These are phyloP conservation scores for Phoebastria nigripes DNA, from an alignment of 2,797 vertebrate genomes.

Conservation along the genomic window DNA sequence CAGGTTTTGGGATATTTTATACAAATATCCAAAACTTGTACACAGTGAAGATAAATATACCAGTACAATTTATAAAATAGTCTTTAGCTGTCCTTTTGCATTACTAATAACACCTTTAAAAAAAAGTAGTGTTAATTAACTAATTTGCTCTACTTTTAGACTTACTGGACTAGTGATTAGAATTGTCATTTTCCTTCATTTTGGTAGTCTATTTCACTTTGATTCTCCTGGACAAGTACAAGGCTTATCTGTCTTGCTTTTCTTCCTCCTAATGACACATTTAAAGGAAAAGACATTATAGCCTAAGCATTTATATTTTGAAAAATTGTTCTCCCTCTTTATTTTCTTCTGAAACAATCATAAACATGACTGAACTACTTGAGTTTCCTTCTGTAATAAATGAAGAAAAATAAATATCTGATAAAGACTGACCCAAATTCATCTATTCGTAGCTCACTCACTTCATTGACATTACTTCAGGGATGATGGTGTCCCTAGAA, in stretches of 20 bases:
- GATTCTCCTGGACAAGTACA: background rate
- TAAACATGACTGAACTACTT: background rate
- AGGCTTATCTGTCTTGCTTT: background rate
- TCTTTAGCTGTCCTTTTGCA: background rate
- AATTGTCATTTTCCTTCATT: background rate
- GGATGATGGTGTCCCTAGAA: background rate
- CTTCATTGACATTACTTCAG: background rate
- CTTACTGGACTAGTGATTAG: background rate
- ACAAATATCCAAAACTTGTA: background rate
- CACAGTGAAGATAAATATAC: background rate
- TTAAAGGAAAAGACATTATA: background rate
- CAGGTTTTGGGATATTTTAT: background rate
- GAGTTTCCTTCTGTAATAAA: background rate
- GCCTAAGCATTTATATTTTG: background rate
- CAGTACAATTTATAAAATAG: background rate
- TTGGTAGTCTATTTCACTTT: background rate
- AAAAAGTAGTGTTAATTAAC: background rate
- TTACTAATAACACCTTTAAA: background rate
- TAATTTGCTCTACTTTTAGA: background rate
- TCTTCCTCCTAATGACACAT: background rate
- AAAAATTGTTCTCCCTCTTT: background rate
- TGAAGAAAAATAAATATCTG: background rate
- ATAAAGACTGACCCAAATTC: background rate
- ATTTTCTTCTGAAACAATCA: background rate
- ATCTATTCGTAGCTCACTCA: background rate